Evolutionary conservation across 1,140 invertebrate genomes (phyloP).

Genomic region (Pseudomyrmex dendroicus): DNA sequence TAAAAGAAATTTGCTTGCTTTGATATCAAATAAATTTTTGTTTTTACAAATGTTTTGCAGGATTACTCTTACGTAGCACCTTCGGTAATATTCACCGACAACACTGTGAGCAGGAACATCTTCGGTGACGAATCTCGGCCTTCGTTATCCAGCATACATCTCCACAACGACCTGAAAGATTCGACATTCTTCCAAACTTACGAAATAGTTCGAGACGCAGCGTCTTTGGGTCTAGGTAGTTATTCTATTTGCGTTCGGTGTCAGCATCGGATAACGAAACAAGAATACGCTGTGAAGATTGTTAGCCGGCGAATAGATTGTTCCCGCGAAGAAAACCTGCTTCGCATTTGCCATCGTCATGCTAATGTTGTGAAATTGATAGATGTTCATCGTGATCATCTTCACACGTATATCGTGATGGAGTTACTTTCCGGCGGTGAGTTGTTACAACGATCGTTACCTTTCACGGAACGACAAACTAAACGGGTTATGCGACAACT

Average conservation of each 20-base stretch:
- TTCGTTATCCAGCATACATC: slow-evolving; percentile 67
- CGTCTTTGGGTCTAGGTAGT: slow-evolving; percentile 93
- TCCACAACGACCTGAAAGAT: slow-evolving; percentile 86
- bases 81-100: slow-evolving; percentile 94
- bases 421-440: slow-evolving; percentile 96
- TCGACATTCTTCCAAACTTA: slow-evolving; percentile 95
- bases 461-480: slow-evolving; percentile 90
- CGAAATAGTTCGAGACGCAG: slow-evolving; percentile 89
- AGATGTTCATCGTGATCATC: slow-evolving; percentile 93
- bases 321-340: slow-evolving; percentile 90
- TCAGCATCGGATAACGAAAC: slow-evolving; percentile 89
- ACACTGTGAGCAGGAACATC: slow-evolving; percentile 91
- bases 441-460: slow-evolving; percentile 89
- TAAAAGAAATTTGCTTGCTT: no score
- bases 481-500: slow-evolving; percentile 90
- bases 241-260: slow-evolving; percentile 96
- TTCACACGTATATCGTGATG: slow-evolving; percentile 93
- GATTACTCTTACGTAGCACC: slow-evolving; percentile 98
- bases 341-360: slow-evolving; percentile 94
- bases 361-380: slow-evolving; percentile 94
- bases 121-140: slow-evolving; percentile 78
- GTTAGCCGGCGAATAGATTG: slow-evolving; percentile 92
- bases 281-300: slow-evolving; percentile 96
- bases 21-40: no score
- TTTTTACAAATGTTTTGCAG: slow-evolving; percentile 80